Percentiles rank a stretch among this genome's conserved stretches.
phyloP scores from a whole-genome alignment of 2,797 vertebrate species.

The Hapalemur alaotrensis region DNA sequence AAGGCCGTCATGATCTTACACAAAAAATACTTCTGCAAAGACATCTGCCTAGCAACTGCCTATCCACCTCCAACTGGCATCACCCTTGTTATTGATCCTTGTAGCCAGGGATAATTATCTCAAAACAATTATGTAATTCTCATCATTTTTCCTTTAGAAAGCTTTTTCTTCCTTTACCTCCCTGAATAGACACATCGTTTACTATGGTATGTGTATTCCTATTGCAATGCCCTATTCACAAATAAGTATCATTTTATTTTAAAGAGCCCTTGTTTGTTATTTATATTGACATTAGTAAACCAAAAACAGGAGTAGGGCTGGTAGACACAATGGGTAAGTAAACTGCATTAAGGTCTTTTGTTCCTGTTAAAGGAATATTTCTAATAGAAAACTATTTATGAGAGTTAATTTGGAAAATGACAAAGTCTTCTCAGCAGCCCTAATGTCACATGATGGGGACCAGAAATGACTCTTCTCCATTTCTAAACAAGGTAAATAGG shows the following conservation, averaged over 20 bases:
- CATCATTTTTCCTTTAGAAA: neutral
- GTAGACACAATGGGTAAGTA: neutral
- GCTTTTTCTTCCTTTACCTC: neutral
- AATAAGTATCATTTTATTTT: neutral
- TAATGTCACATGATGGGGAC: neutral
- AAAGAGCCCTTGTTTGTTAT: neutral
- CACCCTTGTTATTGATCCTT: neutral
- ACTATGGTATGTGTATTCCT: neutral
- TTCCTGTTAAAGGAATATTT: slow-evolving; percentile 1
- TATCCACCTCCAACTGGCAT: neutral
- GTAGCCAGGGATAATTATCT: neutral
- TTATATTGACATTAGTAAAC: neutral
- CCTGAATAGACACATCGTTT: neutral
- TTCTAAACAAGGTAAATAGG: neutral
- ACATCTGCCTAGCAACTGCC: neutral
- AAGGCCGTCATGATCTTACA: neutral
- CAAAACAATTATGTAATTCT: neutral
- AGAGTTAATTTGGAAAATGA: slow-evolving; percentile 7
- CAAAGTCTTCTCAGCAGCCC: neutral
- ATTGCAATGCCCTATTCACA: neutral
- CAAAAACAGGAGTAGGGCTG: neutral
- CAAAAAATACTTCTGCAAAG: neutral
- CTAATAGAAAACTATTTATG: slow-evolving; percentile 15
- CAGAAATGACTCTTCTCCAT: slow-evolving; percentile 3
- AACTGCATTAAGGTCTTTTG: neutral